Percentiles rank a stretch among this genome's conserved stretches.
These are phyloP conservation scores for Reinhardtius hippoglossoides DNA, from an alignment of 2,113 vertebrate genomes.

Conservation along the genomic window DNA sequence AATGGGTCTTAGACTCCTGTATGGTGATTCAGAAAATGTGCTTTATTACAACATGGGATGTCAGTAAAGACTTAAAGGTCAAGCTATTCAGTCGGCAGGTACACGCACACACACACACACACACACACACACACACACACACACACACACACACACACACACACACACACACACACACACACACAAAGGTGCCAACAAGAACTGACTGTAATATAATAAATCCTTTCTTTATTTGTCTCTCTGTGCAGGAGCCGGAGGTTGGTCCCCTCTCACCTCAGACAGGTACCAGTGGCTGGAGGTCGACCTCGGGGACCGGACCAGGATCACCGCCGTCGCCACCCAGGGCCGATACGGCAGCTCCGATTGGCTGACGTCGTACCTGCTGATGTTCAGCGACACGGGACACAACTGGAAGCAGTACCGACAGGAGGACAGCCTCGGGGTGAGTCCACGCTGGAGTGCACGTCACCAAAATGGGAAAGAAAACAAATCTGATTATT, in stretches of 20 bases:
- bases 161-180: background rate
- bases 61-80: conserved; percentile 17
- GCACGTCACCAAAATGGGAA: too few species aligned
- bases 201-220: too few species aligned
- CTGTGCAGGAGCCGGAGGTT: conserved; percentile 90
- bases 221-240: background rate
- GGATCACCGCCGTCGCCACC: conserved; percentile 87
- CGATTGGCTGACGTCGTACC: conserved; percentile 90
- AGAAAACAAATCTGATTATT: background rate
- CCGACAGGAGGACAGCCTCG: conserved; percentile 90
- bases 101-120: background rate
- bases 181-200: too few species aligned
- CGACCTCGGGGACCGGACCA: conserved; percentile 88
- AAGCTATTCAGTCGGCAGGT: background rate
- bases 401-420: conserved; percentile 93
- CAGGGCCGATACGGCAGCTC: conserved; percentile 82
- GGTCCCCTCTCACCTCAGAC: conserved; percentile 91
- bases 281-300: conserved; percentile 92
- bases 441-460: conserved; percentile 80
- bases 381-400: conserved; percentile 92
- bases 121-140: background rate
- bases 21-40: background rate
- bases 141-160: too few species aligned
- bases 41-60: background rate
- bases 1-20: background rate